Evolutionary conservation across 2,113 vertebrate genomes (phyloP), one percentile per base, ranked within the genome.

Genomic region (Otocyon megalotis): DNA sequence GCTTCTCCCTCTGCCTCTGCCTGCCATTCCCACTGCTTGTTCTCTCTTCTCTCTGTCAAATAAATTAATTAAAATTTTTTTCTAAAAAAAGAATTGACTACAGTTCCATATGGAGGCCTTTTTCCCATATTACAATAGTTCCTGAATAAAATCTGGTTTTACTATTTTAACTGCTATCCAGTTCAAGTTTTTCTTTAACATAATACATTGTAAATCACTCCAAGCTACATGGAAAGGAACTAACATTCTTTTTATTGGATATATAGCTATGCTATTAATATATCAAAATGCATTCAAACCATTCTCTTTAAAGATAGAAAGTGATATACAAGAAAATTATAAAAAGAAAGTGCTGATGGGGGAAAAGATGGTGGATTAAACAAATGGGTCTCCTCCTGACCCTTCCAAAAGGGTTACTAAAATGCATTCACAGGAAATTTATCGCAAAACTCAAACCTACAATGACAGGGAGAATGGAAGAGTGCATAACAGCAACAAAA

Each of bases 391-490:
- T 63, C 77, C 28, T 48, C 24, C 58, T 81, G 5, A 53, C 65
- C 56, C 93, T 54, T 32, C 72, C 28, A 69, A 20, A 48, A 62
- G 28, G 9, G 20, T 67, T 67, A 62, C 50, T 85, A 56, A 92
- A 94, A 90, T 82, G 28, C 76, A 53, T 67, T 89, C 77, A 85
- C 5, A 67, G 28, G 30, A 11, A 74, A 87, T 50, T 93, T 92
- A 88, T 72, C 35, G 5, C 63, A 50, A 69, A 58, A 88, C 35
- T 50, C 43, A 89, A 90, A 82, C 30, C 53, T 20, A 76, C 43
- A 60, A n/a, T 63, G 62, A 79, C 84, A 94, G 17, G 56, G 28
- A 88, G 20, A 79, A 35, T 19, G 62, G 74, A 86, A 93, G 37
- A 69, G 30, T 12, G 2, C 1, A 19, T 26, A 81, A 92, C 3